Conservation (phyloP, 2,797 vertebrate genomes). For the Sebastes minor region DNA sequence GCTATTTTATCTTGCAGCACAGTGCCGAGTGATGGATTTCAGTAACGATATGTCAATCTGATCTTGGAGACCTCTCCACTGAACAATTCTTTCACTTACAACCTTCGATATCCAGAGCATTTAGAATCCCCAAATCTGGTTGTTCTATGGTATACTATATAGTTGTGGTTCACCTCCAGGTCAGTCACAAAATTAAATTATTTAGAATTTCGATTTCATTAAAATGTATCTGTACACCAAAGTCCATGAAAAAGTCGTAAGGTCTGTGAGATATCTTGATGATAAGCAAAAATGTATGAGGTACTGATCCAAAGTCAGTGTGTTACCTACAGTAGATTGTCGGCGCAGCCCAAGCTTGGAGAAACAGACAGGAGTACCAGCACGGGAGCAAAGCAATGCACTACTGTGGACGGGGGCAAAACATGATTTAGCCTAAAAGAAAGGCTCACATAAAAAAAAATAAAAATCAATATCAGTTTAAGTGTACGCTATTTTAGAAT, state of each 20-base stretch:
- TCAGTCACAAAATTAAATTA: not conserved
- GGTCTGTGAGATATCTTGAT: not conserved
- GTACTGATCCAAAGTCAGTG: not conserved
- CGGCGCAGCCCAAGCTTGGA: not conserved
- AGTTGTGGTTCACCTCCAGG: not conserved
- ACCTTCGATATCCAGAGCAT: not conserved
- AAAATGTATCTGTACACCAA: not conserved
- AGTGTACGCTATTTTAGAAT: no score
- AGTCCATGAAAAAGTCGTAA: not conserved
- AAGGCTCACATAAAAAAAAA: not conserved
- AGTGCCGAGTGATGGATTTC: not conserved
- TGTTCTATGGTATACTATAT: not conserved
- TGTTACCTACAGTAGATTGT: not conserved
- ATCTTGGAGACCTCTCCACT: not conserved
- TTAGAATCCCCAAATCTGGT: not conserved
- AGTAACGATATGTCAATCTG: not conserved
- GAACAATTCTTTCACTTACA: not conserved
- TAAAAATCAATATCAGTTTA: no score
- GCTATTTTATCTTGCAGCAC: not conserved
- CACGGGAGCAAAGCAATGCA: not conserved
- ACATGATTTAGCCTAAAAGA: not conserved
- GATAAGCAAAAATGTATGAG: not conserved
- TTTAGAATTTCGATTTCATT: not conserved
- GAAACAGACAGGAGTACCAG: not conserved
- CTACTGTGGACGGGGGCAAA: not conserved